Evolutionary conservation across 2,113 vertebrate genomes (phyloP).

Genomic region (Amazona vittata): DNA sequence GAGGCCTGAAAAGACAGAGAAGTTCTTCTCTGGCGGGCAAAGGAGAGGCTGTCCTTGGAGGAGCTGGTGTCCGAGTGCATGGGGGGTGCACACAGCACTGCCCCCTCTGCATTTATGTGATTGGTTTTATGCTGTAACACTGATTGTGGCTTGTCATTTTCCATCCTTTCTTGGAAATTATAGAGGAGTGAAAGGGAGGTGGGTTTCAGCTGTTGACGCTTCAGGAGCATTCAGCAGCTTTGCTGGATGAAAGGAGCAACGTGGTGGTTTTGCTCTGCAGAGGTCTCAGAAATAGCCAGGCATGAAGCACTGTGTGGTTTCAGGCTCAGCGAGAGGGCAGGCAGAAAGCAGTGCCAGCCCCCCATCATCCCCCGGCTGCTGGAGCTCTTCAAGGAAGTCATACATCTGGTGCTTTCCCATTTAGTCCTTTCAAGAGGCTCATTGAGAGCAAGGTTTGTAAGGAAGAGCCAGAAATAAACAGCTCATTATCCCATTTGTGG

Average conservation of each 20-base stretch:
- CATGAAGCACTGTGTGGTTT: neutral
- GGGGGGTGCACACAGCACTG: neutral
- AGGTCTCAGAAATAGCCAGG: neutral
- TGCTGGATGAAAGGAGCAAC: neutral
- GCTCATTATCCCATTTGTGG: neutral
- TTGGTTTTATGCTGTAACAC: neutral
- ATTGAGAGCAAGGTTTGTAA: neutral
- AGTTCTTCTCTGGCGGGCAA: neutral
- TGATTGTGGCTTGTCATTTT: slow-evolving; percentile 13
- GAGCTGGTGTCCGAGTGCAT: neutral
- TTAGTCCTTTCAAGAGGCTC: slow-evolving; percentile 2
- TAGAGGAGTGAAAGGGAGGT: slow-evolving; percentile 17
- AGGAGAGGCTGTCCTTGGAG: neutral
- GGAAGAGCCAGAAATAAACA: slow-evolving; percentile 26
- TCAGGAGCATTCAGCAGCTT: neutral
- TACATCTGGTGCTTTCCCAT: slow-evolving; percentile 12
- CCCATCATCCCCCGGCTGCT: neutral
- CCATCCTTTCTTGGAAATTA: slow-evolving; percentile 26
- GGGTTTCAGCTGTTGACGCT: neutral
- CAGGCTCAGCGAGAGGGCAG: neutral
- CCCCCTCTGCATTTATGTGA: fast-evolving
- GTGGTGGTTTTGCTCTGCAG: neutral
- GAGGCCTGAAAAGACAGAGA: neutral
- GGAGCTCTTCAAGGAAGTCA: neutral
- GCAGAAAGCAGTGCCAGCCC: neutral